Evolutionary conservation across 2,113 vertebrate genomes (phyloP).

Genomic region (Etheostoma spectabile): DNA sequence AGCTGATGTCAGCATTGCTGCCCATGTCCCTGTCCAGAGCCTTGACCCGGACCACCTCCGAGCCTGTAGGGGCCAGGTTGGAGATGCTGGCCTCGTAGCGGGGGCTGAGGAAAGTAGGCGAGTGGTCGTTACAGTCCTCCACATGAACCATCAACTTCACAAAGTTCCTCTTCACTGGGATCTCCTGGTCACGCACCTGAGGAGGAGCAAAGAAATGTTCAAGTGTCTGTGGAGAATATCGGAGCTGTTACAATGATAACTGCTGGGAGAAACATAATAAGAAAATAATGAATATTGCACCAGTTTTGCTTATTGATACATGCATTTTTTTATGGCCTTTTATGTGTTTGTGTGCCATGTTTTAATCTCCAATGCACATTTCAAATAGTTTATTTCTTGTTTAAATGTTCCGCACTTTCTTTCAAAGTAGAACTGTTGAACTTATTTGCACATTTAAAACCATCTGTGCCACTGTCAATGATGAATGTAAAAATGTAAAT

Average conservation of each 20-base stretch:
- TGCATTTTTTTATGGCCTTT: not conserved
- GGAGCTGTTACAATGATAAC: too few relatives aligned
- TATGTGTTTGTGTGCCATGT: too few relatives aligned
- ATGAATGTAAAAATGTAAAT: too few relatives aligned
- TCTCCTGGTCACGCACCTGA: constrained; percentile 95
- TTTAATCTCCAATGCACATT: not conserved
- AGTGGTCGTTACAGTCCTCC: constrained; percentile 91
- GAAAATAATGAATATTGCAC: not conserved
- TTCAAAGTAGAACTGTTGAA: too few relatives aligned
- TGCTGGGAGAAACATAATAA: too few relatives aligned
- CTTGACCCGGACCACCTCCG: constrained; percentile 89
- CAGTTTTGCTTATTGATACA: not conserved
- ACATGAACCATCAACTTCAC: constrained; percentile 88
- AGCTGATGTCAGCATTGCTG: constrained; percentile 90
- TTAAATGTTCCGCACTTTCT: not conserved
- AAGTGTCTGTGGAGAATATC: not conserved
- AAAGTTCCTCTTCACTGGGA: constrained; percentile 94
- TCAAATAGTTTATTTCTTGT: not conserved
- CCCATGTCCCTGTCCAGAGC: constrained; percentile 92
- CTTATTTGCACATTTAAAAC: not conserved
- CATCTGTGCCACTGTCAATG: too few relatives aligned
- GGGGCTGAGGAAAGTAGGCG: constrained; percentile 88
- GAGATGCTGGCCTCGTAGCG: constrained; percentile 86
- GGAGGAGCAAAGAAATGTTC: constrained; percentile 2
- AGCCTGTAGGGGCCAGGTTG: constrained; percentile 81